Evolutionary conservation across 2,113 vertebrate genomes (phyloP).

Genomic region (Clarias gariepinus): DNA sequence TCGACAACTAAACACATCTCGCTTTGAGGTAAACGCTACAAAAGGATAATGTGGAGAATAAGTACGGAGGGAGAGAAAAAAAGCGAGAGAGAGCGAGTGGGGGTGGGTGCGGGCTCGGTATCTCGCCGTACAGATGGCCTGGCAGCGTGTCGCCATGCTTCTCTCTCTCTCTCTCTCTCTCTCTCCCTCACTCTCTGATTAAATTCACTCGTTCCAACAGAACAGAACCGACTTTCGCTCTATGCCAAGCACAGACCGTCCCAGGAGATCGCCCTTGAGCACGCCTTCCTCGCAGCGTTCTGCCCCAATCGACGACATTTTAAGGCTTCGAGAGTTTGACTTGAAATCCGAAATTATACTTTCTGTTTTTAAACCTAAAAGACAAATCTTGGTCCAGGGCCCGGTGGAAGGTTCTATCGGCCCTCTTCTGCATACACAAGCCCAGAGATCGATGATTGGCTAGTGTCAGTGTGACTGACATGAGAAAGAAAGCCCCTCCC

Average conservation of each 20-base stretch:
- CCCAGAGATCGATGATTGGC: neutral
- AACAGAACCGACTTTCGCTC: neutral
- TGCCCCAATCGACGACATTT: neutral
- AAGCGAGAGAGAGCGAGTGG: neutral
- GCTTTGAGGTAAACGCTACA: slow-evolving; percentile 17
- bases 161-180: neutral
- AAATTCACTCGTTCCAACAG: slow-evolving; percentile 21
- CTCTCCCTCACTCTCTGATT: slow-evolving; percentile 22
- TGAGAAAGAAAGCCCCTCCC: neutral
- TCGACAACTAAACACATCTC: neutral
- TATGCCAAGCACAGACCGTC: slow-evolving; percentile 19
- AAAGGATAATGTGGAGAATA: neutral
- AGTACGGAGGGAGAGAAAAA: neutral
- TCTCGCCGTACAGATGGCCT: slow-evolving; percentile 18
- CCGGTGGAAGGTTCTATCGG: neutral
- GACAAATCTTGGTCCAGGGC: neutral
- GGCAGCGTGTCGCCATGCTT: slow-evolving; percentile 23
- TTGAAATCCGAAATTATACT: neutral
- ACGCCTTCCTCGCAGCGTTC: neutral
- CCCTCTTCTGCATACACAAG: neutral
- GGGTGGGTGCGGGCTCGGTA: neutral
- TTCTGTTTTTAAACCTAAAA: neutral
- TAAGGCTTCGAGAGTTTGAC: neutral
- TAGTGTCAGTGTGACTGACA: neutral
- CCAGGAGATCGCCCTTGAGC: neutral